Evolutionary conservation across 2,113 vertebrate genomes (phyloP).

Genomic region (Laterallus jamaicensis): DNA sequence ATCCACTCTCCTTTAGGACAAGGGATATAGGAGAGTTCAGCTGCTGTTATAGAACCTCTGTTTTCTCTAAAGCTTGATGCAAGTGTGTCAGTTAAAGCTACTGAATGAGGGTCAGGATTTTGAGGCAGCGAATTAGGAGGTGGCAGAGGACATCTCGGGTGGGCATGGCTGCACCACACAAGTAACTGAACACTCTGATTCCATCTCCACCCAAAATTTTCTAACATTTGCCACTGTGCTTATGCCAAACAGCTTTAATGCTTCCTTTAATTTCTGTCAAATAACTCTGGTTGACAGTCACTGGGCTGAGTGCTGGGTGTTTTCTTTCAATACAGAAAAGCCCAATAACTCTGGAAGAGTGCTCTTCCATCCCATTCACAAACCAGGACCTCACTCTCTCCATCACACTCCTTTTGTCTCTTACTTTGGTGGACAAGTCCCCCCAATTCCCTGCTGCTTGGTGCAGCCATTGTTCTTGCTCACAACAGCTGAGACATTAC

Average conservation of each 20-base stretch:
- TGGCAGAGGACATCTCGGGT: not conserved
- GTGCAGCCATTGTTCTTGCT: not conserved
- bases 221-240: not conserved
- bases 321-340: not conserved
- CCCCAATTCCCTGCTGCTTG: not conserved
- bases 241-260: not conserved
- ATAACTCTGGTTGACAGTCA: not conserved
- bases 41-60: not conserved
- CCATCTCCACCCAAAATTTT: not conserved
- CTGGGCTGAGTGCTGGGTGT: not conserved
- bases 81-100: not conserved
- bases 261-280: not conserved
- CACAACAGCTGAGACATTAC: not conserved
- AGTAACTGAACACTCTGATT: not conserved
- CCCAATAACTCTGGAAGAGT: too few relatives aligned
- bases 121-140: not conserved
- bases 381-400: not conserved
- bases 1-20: not conserved
- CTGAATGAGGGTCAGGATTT: not conserved
- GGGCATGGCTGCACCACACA: not conserved
- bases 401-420: not conserved
- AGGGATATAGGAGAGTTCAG: not conserved
- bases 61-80: not conserved
- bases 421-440: not conserved
- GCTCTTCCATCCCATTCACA: not conserved